Evolutionary conservation across 2,888 invertebrate species (phyloP).

Genomic region (Cylloceria caligata): DNA sequence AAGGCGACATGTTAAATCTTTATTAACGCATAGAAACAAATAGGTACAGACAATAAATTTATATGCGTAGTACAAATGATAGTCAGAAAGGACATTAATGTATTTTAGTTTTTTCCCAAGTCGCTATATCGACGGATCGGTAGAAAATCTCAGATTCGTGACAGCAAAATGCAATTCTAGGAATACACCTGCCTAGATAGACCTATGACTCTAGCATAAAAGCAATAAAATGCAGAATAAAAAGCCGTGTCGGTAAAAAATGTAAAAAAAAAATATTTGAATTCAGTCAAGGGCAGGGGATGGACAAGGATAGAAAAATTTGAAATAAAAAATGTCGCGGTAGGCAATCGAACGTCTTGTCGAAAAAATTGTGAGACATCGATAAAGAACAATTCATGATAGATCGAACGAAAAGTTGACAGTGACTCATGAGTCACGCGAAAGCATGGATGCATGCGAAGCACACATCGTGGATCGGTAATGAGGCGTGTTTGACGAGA

Average conservation of each 20-base stretch:
- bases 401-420: conserved; percentile 71
- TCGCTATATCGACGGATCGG: neutral
- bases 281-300: neutral
- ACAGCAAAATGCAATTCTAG: no score
- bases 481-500: conserved; percentile 28
- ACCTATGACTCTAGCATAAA: neutral
- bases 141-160: no score
- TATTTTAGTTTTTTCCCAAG: neutral
- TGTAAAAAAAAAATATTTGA: neutral
- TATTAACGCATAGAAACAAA: neutral
- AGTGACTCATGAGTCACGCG: conserved; percentile 78
- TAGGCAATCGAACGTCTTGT: neutral
- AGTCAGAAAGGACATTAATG: neutral
- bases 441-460: conserved; percentile 73
- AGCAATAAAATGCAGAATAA: conserved; percentile 3
- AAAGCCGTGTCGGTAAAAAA: neutral
- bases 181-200: neutral
- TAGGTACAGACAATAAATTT: neutral
- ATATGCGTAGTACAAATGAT: neutral
- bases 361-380: neutral
- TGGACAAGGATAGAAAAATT: neutral
- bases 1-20: neutral
- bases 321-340: neutral
- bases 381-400: conserved; percentile 51
- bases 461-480: conserved; percentile 37